These are phyloP conservation scores for Erythrocebus patas DNA, from an alignment of 2,113 vertebrate species.

Conservation along the genomic window DNA sequence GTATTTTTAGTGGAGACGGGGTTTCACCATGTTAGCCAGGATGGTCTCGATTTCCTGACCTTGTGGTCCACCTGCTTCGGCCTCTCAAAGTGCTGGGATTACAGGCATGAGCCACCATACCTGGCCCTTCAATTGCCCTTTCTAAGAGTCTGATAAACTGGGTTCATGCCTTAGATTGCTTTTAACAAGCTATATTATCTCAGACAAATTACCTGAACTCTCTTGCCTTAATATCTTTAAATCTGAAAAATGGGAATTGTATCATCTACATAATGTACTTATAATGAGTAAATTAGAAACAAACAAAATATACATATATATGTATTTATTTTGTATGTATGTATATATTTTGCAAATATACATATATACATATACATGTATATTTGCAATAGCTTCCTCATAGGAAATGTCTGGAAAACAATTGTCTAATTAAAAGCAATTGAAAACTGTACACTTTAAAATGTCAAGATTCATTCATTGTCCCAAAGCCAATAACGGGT, in stretches of 20 bases:
- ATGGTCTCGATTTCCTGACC: too few species aligned
- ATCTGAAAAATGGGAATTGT: neutral
- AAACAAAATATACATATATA: too few species aligned
- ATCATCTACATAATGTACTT: neutral
- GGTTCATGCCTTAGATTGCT: neutral
- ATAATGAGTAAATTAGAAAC: neutral
- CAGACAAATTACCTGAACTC: neutral
- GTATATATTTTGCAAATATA: too few species aligned
- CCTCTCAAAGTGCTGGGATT: too few species aligned
- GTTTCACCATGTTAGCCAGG: too few species aligned
- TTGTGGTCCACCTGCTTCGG: too few species aligned
- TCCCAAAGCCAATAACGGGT: neutral
- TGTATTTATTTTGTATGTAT: too few species aligned
- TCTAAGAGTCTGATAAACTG: neutral
- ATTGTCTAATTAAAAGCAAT: slow-evolving; percentile 28
- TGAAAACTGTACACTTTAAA: neutral
- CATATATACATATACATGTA: neutral
- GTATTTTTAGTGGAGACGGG: too few species aligned
- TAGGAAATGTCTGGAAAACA: neutral
- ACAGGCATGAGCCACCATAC: too few species aligned
- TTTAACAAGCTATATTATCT: neutral
- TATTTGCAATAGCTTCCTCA: neutral
- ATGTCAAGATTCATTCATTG: neutral
- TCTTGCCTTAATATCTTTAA: neutral
- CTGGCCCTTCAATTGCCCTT: too few species aligned